Evolutionary conservation across 2,113 vertebrate genomes (phyloP), one percentile per base, ranked within the genome.

Genomic region (Hemicordylus capensis): DNA sequence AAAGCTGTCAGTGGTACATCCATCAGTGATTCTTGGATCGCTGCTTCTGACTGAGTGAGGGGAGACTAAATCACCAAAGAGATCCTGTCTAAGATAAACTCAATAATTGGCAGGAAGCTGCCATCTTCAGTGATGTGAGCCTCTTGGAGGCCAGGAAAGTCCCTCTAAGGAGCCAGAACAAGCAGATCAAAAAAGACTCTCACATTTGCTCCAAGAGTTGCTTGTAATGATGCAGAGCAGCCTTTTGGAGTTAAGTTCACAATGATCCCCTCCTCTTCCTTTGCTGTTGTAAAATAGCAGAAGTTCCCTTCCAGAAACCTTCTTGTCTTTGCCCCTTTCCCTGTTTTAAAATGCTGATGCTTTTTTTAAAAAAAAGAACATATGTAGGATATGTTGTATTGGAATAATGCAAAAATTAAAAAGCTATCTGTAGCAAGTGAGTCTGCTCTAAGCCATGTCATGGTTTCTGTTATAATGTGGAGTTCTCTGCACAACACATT

Each of bases 91-190:
- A 42, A 54, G 76, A 51, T 61, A 46, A 6, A 46, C 31, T 63
- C 64, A 54, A 22, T 24, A 58, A 26, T 28, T 39, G 51, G 67
- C 39, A 58, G 9, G 4, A 0, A 89, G 67, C 42, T 14, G 42
- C 7, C 1, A 22, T 1, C 48, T 56, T 58, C 19, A 6, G 3
- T 10, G 5, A 15, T 58, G 28, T 31, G 5, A 42, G 80, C 72
- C 0, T 0, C 4, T 11, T 1, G 74, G 15, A 24, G 56, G 0
- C 42, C 22, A 37, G 59, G 3, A 77, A 34, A 4, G 0, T 66
- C 0, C n/a, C 66, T 31, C 34, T 79, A 0, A 46, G n/a, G 2
- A 0, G 0, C 31, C 48, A 8, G 0, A 26, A 24, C 15, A 1
- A 17, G 76, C 7, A 31, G 4, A 0, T 6, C 28, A 10, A 6